phyloP scores from a whole-genome alignment of 2,888 invertebrate species.

The Stenodema calcarata region DNA sequence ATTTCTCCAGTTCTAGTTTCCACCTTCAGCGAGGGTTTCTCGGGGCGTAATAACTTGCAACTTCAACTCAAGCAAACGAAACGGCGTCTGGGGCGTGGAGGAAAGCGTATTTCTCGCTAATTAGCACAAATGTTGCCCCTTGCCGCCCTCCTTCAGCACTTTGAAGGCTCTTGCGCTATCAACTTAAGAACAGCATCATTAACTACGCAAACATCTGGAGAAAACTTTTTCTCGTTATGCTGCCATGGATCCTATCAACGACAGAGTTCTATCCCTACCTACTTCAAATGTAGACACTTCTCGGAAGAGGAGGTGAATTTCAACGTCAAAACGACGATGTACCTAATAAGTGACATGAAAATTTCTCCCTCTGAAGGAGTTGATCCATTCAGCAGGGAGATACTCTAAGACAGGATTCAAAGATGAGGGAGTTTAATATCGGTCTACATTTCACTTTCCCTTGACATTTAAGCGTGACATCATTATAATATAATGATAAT shows the following conservation, averaged over 20 bases:
- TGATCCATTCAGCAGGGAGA: too few species aligned
- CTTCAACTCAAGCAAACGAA: slow-evolving; percentile 36
- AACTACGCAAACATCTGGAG: background rate
- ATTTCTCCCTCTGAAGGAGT: too few species aligned
- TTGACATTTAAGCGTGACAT: too few species aligned
- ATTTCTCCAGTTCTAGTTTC: slow-evolving; percentile 1
- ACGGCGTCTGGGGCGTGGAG: background rate
- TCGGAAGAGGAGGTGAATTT: too few species aligned
- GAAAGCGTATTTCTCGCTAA: slow-evolving; percentile 43
- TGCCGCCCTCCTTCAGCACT: slow-evolving; percentile 8
- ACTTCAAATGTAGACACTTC: too few species aligned
- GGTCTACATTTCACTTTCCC: too few species aligned
- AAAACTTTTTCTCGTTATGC: background rate
- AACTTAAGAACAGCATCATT: background rate
- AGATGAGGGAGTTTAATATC: too few species aligned
- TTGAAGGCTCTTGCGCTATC: background rate
- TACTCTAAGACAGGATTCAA: too few species aligned
- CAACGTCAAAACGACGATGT: too few species aligned
- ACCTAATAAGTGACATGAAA: too few species aligned
- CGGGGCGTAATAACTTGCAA: slow-evolving; percentile 34
- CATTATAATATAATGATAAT: too few species aligned
- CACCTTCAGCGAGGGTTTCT: background rate
- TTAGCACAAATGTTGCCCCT: slow-evolving; percentile 33
- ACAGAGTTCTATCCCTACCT: too few species aligned
- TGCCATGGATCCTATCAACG: background rate